A percentile compares a stretch with the other conserved stretches of the same genome.
These are phyloP conservation scores for Phrixothrix hirtus DNA, from an alignment of 2,888 invertebrate species.

Conservation along the genomic window DNA sequence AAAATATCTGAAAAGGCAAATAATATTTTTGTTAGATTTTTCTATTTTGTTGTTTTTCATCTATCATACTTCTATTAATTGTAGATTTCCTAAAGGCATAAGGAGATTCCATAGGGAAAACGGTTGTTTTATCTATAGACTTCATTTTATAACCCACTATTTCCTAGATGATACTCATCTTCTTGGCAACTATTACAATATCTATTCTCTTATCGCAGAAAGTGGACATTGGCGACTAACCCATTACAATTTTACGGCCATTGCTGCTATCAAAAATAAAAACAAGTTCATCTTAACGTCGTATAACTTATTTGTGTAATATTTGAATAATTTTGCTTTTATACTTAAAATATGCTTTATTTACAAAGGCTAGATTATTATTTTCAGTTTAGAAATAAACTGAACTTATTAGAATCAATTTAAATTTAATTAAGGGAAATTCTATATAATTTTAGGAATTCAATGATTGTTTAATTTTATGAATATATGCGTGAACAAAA, in stretches of 20 bases:
- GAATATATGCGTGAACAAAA: too few relatives aligned
- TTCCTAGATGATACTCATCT: conserved; percentile 29
- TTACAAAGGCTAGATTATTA: too few relatives aligned
- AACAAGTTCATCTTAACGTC: conserved; percentile 17
- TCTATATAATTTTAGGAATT: too few relatives aligned
- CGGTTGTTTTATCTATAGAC: conserved; percentile 24
- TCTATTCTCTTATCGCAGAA: conserved; percentile 25
- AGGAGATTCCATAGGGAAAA: conserved; percentile 4
- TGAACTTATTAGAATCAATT: too few relatives aligned
- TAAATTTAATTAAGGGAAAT: too few relatives aligned
- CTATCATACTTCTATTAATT: not conserved
- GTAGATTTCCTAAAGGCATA: conserved; percentile 12
- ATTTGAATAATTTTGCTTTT: not conserved
- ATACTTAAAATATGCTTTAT: too few relatives aligned
- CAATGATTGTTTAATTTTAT: too few relatives aligned
- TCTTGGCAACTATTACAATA: conserved; percentile 25
- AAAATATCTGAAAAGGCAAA: not conserved
- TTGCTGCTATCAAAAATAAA: conserved; percentile 21
- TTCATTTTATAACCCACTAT: conserved; percentile 28
- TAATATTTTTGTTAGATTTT: too few relatives aligned
- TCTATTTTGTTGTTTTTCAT: not conserved
- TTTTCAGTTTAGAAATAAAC: too few relatives aligned
- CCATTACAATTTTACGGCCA: conserved; percentile 24
- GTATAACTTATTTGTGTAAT: conserved; percentile 2
- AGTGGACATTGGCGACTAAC: conserved; percentile 30